Evolutionary conservation across 2,113 vertebrate species (phyloP), one percentile per base, ranked within the genome.

Genomic region (Sigmodon hispidus): DNA sequence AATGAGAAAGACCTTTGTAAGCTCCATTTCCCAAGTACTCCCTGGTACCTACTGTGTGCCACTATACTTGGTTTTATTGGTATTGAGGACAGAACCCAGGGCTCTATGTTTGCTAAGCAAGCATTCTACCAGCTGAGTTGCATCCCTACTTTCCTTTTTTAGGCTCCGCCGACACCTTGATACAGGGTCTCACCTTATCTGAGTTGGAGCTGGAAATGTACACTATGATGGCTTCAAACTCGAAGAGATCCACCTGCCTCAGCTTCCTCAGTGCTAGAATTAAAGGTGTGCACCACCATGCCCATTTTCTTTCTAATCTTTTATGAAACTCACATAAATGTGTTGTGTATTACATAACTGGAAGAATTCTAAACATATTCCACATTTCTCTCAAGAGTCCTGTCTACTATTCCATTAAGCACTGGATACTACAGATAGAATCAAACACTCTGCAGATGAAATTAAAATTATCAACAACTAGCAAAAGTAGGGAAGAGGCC

Each of bases 321-420:
- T 95, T 84, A 70, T 84, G 50, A 91, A 31, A 70, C 10, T 59
- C 21, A 94, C 45, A 17, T 69, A 87, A 87, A 93, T 57, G 91
- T 7, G 63, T 29, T 43, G 57, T 48, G 76, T 75, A 50, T 31
- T 85, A 72, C 89, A 5, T 4, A 17, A 67, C 34, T 77, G 19
- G 72, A 55, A 79, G 75, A 94, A 93, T 87, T 95, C 31, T 43
- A 87, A 88, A 95, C 43, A 50, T 67, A 84, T 69, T 59, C 34
- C 36, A 29, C 57, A 75, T 19, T 86, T 34, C 10, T 43, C 70
- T n/a, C 36, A 89, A 77, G 69, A 93, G 63, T 94, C 10, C 29
- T 83, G 6, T 59, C 3, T 22, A 88, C 73, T 73, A 91, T 75
- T 89, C 52, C 63, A 52, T 36, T 72, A 92, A 70, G 92, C 88